Evolutionary conservation across 2,797 vertebrate genomes (phyloP).

Genomic region (Cryptoprocta ferox): DNA sequence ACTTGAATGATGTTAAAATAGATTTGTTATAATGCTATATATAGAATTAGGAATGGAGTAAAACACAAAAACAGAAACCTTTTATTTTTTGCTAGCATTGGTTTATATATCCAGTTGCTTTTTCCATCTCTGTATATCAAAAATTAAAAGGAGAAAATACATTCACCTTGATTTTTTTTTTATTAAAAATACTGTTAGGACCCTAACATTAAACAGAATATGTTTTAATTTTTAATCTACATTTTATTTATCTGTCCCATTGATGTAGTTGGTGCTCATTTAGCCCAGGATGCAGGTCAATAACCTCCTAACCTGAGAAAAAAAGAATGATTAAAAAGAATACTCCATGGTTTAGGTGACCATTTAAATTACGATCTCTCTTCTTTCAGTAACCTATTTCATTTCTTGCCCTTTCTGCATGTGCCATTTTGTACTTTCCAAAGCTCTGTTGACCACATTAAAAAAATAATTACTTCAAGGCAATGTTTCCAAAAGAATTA

Average conservation of each 20-base stretch:
- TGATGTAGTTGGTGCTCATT: constrained; percentile 82
- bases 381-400: constrained; percentile 66
- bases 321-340: constrained; percentile 80
- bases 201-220: constrained; percentile 72
- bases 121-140: constrained; percentile 45
- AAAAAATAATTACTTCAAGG: constrained; percentile 81
- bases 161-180: constrained; percentile 49
- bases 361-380: constrained; percentile 71
- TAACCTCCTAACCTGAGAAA: constrained; percentile 83
- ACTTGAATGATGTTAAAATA: constrained; percentile 38
- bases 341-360: constrained; percentile 75
- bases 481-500: constrained; percentile 67
- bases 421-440: constrained; percentile 72
- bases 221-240: constrained; percentile 86
- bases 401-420: constrained; percentile 72
- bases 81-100: neutral
- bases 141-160: constrained; percentile 66
- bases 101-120: neutral
- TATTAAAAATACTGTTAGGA: constrained; percentile 76
- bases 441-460: constrained; percentile 60
- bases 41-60: neutral
- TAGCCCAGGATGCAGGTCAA: constrained; percentile 81
- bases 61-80: neutral
- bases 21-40: constrained; percentile 66
- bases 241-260: constrained; percentile 85